phyloP scores from a whole-genome alignment of 2,888 invertebrate species.

The Blomia tropicalis region DNA sequence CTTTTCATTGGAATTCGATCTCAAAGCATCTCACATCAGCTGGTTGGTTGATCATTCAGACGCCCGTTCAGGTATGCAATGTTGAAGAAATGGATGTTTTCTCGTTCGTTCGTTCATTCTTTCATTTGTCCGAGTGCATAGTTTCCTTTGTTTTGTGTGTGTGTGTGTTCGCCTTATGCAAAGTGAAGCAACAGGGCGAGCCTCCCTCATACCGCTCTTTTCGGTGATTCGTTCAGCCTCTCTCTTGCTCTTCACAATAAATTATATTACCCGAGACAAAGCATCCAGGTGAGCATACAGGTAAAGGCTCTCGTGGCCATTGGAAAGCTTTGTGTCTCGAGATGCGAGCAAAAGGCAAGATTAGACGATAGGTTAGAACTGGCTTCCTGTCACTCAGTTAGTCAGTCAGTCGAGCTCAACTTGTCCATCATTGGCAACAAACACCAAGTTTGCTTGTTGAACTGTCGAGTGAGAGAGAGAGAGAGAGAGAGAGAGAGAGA shows the following conservation, averaged over 20 bases:
- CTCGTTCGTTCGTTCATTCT: background rate
- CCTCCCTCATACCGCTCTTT: conserved; percentile 5
- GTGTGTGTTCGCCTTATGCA: background rate
- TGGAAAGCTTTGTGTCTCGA: conserved; percentile 2
- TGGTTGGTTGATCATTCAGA: too few relatives aligned
- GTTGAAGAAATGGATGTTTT: background rate
- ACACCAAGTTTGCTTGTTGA: too few relatives aligned
- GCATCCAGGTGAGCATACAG: conserved; percentile 12
- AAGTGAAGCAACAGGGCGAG: background rate
- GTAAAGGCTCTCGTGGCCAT: conserved; percentile 1
- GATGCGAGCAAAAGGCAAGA: background rate
- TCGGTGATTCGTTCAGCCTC: conserved; percentile 15
- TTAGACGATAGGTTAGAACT: conserved; percentile 12
- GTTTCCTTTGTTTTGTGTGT: background rate
- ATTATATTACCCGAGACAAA: conserved; percentile 14
- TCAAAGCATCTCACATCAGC: too few relatives aligned
- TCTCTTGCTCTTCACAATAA: conserved; percentile 5
- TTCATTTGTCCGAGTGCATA: background rate
- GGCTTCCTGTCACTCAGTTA: conserved; percentile 15
- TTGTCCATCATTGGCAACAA: conserved; percentile 8
- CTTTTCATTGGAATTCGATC: too few relatives aligned
- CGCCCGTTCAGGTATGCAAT: background rate
- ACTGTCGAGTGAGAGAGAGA: too few relatives aligned
- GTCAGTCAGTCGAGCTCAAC: conserved; percentile 14
- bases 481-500: too few relatives aligned